phyloP scores from a whole-genome alignment of 2,888 invertebrate genomes.

The Drosophila multiciliata region DNA sequence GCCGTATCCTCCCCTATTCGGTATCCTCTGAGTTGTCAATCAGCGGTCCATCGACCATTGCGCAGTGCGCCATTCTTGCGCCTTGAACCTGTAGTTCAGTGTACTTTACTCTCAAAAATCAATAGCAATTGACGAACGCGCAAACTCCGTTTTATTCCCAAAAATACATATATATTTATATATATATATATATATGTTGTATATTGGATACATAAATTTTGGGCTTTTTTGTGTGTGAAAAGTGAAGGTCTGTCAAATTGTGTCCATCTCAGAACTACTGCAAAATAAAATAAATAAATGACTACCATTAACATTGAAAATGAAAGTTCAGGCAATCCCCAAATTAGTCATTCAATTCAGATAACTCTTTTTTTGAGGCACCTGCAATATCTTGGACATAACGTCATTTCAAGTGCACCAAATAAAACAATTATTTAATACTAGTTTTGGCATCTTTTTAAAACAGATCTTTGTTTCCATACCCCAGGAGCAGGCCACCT shows the following conservation, averaged over 20 bases:
- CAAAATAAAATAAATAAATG: neutral
- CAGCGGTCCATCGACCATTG: constrained; percentile 23
- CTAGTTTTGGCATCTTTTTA: neutral
- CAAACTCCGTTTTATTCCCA: constrained; percentile 56
- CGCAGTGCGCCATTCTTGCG: constrained; percentile 50
- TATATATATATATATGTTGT: neutral
- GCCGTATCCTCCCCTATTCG: constrained; percentile 5
- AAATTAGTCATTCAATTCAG: neutral
- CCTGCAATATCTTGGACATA: neutral
- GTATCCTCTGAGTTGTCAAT: neutral
- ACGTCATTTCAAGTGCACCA: neutral
- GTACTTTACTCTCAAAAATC: constrained; percentile 56
- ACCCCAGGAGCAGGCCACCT: neutral
- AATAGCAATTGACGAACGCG: constrained; percentile 63
- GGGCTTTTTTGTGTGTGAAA: neutral
- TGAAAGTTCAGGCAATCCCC: constrained; percentile 18
- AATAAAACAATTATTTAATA: neutral
- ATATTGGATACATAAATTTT: neutral
- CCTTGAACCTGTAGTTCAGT: constrained; percentile 3
- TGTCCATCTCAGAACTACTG: neutral
- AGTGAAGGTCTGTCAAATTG: neutral
- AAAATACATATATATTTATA: neutral
- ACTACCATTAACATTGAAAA: constrained; percentile 14
- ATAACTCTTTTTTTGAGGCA: neutral
- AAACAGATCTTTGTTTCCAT: neutral